Base-by-base conservation (phyloP, 2,888 invertebrate genomes). In the Trimorus sp. region DNA sequence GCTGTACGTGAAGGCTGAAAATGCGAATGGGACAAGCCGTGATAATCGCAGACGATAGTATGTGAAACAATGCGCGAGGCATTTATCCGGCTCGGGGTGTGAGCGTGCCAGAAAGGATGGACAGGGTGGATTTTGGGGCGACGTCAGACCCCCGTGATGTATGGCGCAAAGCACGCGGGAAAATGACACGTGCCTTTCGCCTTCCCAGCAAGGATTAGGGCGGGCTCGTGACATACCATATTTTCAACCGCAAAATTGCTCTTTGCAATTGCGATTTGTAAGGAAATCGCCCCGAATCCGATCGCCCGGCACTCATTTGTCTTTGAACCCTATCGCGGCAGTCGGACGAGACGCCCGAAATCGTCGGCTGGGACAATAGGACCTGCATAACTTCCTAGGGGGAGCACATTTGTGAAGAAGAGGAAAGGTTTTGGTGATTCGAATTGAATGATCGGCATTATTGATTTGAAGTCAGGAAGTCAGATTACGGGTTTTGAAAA, bases 11-110 rank as follows among this genome's bases (percentile, higher is more conserved):
- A 75, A 65, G 66, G 77, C 15, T 56, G 62, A 60, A 80, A 78
- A 73, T 83, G 76, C 78, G 75, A 83, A 83, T 76, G 76, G 79
- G 78, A 76, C 73, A 79, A 79, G 82, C 80, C 84, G 82, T 86
- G 86, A 88, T 89, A 89, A 89, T 90, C 88, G 86, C 74, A 85
- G 85, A 88, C 89, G 89, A 89, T 87, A 88, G 82, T 82, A 86
- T 84, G 85, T 88, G 88, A 89, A 90, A 90, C 89, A 90, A 90
- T 90, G 89, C 88, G 84, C 85, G 79, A 83, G 85, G 86, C 86
- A 86, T 89, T 87, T 83, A 85, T 70, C 75, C 81, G 60, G 76
- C 73, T 26, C 83, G 71, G 85, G 85, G 85, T 84, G 86, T 85
- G 86, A 76, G 82, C 70, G 26, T 63, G 53, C 42, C 59, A 71